Evolutionary conservation across 2,797 vertebrate genomes (phyloP), one percentile per base, ranked within the genome.

Genomic region (Ceryle rudis): DNA sequence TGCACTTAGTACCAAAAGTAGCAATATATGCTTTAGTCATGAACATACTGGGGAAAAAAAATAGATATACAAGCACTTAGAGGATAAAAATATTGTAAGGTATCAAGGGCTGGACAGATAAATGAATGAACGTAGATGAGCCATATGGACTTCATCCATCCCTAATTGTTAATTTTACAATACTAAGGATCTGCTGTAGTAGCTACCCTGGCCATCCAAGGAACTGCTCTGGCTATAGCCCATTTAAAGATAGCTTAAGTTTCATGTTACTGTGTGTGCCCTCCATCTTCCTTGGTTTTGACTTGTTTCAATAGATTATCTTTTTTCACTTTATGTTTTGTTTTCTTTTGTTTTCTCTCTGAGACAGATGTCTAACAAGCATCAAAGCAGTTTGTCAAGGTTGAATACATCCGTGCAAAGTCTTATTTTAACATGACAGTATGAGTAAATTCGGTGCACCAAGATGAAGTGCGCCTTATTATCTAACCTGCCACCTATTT

Each of bases 101-200:
- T 89, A 89, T 89, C 33, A 89, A 90, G 95, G 95, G 10, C 39
- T 73, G 81, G 70, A 77, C 31, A 89, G 55, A 82, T 31, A 75
- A 91, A 93, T 66, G 14, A 91, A 89, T 85, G 0, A 58, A 85
- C 61, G 25, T 90, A 65, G 61, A 77, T 70, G 47, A 85, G 33
- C 35, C 39, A 57, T 42, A 71, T 69, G 47, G 72, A 65, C 35
- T 83, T 79, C 37, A 46, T 82, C 9, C 31, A 83, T 35, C 41
- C 20, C 12, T 55, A 46, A 69, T 81, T 54, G 17, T 62, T 81
- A 86, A 62, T 93, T 91, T 91, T 47, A 58, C 18, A 49, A 51
- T 75, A 47, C 12, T 79, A 62, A 79, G 37, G 58, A 72, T 72
- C 60, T n/a, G n/a, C n/a, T n/a, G n/a, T n/a, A n/a, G 46, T 23